Base-by-base conservation (phyloP, 2,113 vertebrate genomes). In the Ia io region DNA sequence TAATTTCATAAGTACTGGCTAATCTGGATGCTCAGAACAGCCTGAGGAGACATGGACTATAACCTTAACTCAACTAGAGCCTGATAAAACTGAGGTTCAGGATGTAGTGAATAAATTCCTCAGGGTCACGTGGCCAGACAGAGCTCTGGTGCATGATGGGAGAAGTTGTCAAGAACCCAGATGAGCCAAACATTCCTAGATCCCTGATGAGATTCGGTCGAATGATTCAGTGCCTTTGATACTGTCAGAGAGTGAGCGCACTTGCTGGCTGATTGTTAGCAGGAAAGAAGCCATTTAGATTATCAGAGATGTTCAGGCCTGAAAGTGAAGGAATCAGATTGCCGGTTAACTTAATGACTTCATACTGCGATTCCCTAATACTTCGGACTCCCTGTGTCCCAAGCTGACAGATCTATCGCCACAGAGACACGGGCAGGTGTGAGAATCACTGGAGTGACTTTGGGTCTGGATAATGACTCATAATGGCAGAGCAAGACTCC, bases 211-310 rank as follows among this genome's bases (percentile, higher is more conserved):
- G 88, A 80, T 74, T 16, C 0, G 0, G 40, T 28, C 44, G 51
- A 92, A 69, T 84, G 90, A 92, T 53, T 96, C 90, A 89, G 44
- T 61, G 83, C 44, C 84, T 96, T 95, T 40, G 96, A 92, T 42
- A 35, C 71, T 49, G 77, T 63, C 61, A 25, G 71, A 80, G 76
- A 70, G 65, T 40, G 32, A 63, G 56, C 69, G 53, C 53, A 16
- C 40, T 92, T 88, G 70, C 42, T 80, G 67, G 93, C 11, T 95
- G 93, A 91, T 73, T 95, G 76, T 87, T 83, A 88, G 51, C 56
- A 40, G 76, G 44, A 65, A 84, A 70, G 40, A 88, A 90, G 35
- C 42, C 44, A 42, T 90, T 91, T 82, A 88, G 84, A 84, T 89
- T 80, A 79, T 90, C 61, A 47, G 12, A 56, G 67, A 90, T 49